These are phyloP conservation scores for Drosophila aff. DNA, from an alignment of 1,140 invertebrate genomes.

Conservation along the genomic window DNA sequence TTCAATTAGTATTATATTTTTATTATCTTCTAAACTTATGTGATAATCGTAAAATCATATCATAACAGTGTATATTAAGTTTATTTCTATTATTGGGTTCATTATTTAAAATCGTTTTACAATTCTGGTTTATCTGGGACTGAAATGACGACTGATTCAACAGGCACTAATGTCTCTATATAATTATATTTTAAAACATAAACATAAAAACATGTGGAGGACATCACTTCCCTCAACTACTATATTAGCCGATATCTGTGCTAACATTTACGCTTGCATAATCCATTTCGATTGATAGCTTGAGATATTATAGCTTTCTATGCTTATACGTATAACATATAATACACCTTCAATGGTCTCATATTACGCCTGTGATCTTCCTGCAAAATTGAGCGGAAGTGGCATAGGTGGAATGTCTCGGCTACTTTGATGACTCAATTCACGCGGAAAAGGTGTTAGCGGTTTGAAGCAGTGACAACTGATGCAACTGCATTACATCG, in stretches of 20 bases:
- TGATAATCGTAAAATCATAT: neutral
- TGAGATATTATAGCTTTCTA: neutral
- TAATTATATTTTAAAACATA: too few species aligned
- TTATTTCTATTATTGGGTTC: neutral
- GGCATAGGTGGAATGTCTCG: constrained; percentile 10
- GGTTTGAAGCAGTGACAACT: constrained; percentile 11
- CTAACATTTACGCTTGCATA: neutral
- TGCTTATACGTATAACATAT: neutral
- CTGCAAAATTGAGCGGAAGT: constrained; percentile 33
- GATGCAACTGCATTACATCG: constrained; percentile 24
- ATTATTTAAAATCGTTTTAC: neutral
- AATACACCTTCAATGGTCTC: constrained; percentile 1
- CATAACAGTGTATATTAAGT: neutral
- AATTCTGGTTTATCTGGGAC: neutral
- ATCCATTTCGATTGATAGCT: neutral
- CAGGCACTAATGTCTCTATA: neutral
- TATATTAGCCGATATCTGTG: neutral
- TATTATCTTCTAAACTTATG: neutral
- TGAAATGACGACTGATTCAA: neutral
- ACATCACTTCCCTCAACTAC: neutral
- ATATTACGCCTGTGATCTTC: constrained; percentile 28
- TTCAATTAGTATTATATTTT: neutral
- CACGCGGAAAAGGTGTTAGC: constrained; percentile 21
- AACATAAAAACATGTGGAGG: too few species aligned
- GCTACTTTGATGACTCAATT: constrained; percentile 25